Evolutionary conservation across 2,797 vertebrate genomes (phyloP).

Genomic region (Tachyglossus aculeatus): DNA sequence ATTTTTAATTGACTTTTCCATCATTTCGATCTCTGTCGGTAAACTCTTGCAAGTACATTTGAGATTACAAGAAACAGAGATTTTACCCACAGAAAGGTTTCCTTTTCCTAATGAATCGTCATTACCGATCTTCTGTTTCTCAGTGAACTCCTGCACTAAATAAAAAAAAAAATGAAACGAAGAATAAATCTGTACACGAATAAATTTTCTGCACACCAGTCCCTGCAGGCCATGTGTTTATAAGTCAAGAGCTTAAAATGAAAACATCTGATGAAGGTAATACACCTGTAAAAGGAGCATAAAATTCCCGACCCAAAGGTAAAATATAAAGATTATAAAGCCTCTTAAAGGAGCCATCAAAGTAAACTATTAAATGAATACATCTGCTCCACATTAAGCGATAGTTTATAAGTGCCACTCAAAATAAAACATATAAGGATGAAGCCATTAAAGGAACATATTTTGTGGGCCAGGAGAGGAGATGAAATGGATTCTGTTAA

Average conservation of each 20-base stretch:
- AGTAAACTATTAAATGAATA: conserved; percentile 75
- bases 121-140: conserved; percentile 64
- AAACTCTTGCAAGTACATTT: conserved; percentile 45
- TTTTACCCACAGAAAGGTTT: conserved; percentile 53
- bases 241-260: conserved; percentile 80
- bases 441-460: conserved; percentile 47
- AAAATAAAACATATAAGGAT: conserved; percentile 64
- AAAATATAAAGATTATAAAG: conserved; percentile 78
- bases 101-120: conserved; percentile 51
- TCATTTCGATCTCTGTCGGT: background rate
- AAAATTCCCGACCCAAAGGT: conserved; percentile 74
- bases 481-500: conserved; percentile 49
- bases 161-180: conserved; percentile 63
- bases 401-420: conserved; percentile 69
- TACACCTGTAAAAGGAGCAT: conserved; percentile 75
- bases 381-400: conserved; percentile 69
- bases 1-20: conserved; percentile 53
- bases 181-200: conserved; percentile 72
- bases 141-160: conserved; percentile 55
- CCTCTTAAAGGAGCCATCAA: conserved; percentile 77
- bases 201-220: conserved; percentile 71
- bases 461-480: conserved; percentile 37
- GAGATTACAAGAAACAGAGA: conserved; percentile 52
- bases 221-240: conserved; percentile 73
- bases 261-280: conserved; percentile 77